These are phyloP conservation scores for Trissonchulus latispiculum DNA, from an alignment of 2,888 invertebrate genomes.

Conservation along the genomic window DNA sequence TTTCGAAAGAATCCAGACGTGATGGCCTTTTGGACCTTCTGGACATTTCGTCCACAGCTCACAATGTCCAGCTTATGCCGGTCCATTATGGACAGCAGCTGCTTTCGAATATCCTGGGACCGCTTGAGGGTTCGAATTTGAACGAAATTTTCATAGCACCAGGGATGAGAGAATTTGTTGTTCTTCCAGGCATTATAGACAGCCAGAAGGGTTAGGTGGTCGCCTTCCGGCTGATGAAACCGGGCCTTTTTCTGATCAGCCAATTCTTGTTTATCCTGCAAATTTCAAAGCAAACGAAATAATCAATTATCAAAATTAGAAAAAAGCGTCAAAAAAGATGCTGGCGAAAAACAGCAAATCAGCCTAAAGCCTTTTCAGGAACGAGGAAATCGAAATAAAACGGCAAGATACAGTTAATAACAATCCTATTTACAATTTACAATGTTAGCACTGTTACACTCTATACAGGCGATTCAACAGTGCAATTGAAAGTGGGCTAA, in stretches of 20 bases:
- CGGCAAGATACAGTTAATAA: too few species aligned
- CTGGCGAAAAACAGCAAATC: too few species aligned
- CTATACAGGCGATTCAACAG: too few species aligned
- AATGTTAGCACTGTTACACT: too few species aligned
- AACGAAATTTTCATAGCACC: constrained; percentile 99
- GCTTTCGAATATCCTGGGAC: constrained; percentile 91
- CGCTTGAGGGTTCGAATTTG: constrained; percentile 91
- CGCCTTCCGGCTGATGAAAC: constrained; percentile 97
- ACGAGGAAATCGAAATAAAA: too few species aligned
- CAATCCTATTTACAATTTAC: too few species aligned
- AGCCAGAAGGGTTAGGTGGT: constrained; percentile 89
- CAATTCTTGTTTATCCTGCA: constrained; percentile 81
- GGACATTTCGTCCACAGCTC: constrained; percentile 87
- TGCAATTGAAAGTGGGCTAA: too few species aligned
- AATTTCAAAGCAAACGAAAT: too few species aligned
- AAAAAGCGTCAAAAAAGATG: too few species aligned
- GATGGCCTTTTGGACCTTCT: constrained; percentile 90
- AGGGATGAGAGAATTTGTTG: constrained; percentile 95
- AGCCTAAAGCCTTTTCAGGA: too few species aligned
- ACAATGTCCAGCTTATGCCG: constrained; percentile 91
- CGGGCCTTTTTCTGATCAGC: constrained; percentile 99
- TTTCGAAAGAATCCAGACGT: constrained; percentile 95
- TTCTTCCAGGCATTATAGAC: constrained; percentile 99
- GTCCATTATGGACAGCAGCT: constrained; percentile 57
- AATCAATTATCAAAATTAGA: too few species aligned